A percentile compares a stretch with the other conserved stretches of the same genome.
phyloP scores from a whole-genome alignment of 2,113 vertebrate species.

The Sceloporus undulatus region DNA sequence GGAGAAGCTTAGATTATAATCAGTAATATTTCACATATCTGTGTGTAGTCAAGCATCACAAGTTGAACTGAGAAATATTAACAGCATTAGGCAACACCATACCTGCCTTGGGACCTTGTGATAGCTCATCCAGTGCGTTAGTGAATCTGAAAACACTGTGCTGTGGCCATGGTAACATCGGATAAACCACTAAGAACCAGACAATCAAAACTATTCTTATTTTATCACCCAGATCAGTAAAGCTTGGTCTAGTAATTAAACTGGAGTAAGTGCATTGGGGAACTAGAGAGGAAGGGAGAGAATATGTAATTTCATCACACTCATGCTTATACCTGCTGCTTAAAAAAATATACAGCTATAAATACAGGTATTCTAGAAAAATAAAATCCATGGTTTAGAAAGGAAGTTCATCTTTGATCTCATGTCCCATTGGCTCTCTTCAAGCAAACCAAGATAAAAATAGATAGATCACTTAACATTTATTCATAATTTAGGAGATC shows the following conservation, averaged over 20 bases:
- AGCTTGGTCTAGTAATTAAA: slow-evolving; percentile 18
- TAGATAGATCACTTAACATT: not conserved
- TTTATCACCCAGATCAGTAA: not conserved
- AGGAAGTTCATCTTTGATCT: not conserved
- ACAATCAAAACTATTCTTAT: not conserved
- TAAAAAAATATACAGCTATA: not conserved
- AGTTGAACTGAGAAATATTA: not conserved
- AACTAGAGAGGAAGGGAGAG: not conserved
- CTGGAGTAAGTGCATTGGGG: not conserved
- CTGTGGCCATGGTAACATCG: slow-evolving; percentile 32
- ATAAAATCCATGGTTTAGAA: not conserved
- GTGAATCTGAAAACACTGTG: not conserved
- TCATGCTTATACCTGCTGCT: not conserved
- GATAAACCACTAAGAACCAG: slow-evolving; percentile 9
- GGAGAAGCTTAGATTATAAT: not conserved
- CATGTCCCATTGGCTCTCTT: not conserved
- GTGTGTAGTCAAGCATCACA: not conserved
- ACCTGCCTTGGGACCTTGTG: slow-evolving; percentile 18
- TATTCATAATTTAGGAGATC: not conserved
- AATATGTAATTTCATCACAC: not conserved
- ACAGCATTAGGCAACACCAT: not conserved
- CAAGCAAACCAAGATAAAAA: not conserved
- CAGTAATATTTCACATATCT: not conserved
- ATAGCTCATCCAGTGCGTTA: not conserved
- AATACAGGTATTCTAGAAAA: not conserved